Conservation (phyloP, 2,113 vertebrate species). For the Todiramphus saurophagus region DNA sequence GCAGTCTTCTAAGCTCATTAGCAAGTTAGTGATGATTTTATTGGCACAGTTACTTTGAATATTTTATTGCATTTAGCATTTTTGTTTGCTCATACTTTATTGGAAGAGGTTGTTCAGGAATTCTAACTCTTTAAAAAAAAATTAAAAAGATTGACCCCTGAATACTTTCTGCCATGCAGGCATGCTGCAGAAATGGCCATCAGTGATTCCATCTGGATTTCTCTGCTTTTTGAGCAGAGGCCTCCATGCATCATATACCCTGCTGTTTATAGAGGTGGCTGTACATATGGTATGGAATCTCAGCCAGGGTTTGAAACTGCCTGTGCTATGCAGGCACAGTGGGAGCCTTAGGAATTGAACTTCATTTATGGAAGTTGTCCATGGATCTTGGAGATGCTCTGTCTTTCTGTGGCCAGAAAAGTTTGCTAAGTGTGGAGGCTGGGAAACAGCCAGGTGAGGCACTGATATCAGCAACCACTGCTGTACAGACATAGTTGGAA, state of each 20-base stretch:
- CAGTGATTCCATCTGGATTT: conserved; percentile 39
- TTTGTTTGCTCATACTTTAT: neutral
- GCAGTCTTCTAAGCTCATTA: conserved; percentile 17
- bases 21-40: conserved; percentile 25
- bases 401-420: conserved; percentile 13
- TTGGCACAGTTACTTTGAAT: neutral
- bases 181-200: conserved; percentile 8
- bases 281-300: conserved; percentile 50
- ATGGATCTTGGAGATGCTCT: conserved; percentile 8
- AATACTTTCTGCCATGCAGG: neutral
- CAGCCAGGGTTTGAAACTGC: conserved; percentile 16
- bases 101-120: neutral
- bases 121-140: neutral
- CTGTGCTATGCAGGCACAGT: neutral
- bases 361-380: conserved; percentile 22
- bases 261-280: conserved; percentile 34
- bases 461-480: neutral
- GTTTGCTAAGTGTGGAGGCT: neutral
- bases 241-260: conserved; percentile 21
- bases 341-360: conserved; percentile 1
- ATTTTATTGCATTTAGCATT: neutral
- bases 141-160: neutral
- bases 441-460: neutral
- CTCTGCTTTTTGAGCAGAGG: conserved; percentile 26
- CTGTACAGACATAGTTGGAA: neutral